Base-by-base conservation (phyloP, 2,113 vertebrate genomes). In the Festucalex cinctus region DNA sequence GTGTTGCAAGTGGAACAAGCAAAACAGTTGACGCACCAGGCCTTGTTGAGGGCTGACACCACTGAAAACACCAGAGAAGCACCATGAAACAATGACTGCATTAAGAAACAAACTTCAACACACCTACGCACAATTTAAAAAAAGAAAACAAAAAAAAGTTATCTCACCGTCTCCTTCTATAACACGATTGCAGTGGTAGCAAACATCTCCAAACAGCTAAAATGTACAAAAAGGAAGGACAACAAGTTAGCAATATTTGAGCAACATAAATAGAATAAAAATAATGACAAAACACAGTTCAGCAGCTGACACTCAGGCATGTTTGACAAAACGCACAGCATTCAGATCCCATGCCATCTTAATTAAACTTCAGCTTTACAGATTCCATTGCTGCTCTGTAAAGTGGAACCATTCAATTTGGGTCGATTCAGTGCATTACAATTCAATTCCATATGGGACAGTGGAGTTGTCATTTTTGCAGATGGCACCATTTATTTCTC, bases 1-100 rank as follows among this genome's bases (percentile, higher is more conserved):
- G 94, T 94, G 89, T 97, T 98, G 92, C 97, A 99, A 68, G 97
- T 97, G 9, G 97, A 98, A 86, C 97, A 98, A 81, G 94, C 90
- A 0, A 99, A 99, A 71, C 97, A 99, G 89, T 93, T 94, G 78
- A 98, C 95, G 54, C 97, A 98, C 97, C 97, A 99, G 22, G 97
- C 96, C 90, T 99, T 99, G 86, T 99, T 99, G 68, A 98, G 91
- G 41, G 97, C 97, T 57, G 97, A 99, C 48, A 98, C 95, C 87
- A 99, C 97, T 99, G 72, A 22, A 24, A 26, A 39, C 79, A 75
- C 19, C 13, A 71, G 66, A 81, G 32, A 82, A 44, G 48, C 43
- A 61, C 6, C 36, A 19, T 61, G 35, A n/a, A 22, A 24, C 13
- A 17, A 51, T 20, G 51, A 22, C 9, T 44, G 53, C 9, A 36